Evolutionary conservation across 2,797 vertebrate genomes (phyloP).

Genomic region (Pipistrellus nathusii): DNA sequence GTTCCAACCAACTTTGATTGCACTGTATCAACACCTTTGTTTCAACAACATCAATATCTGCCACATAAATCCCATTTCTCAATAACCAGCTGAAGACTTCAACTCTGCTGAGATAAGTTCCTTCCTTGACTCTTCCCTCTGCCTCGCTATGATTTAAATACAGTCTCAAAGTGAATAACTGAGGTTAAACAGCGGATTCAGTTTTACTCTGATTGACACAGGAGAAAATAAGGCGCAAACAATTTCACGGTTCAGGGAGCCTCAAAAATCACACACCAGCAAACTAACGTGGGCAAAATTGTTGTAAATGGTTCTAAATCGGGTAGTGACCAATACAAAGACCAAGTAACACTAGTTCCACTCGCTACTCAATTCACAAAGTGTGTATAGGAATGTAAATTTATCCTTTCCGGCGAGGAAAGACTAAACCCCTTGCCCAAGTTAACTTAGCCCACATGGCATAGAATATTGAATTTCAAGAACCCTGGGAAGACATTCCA

Average conservation of each 20-base stretch:
- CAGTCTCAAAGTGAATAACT: neutral
- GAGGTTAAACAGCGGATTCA: neutral
- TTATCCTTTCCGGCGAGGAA: neutral
- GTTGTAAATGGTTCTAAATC: neutral
- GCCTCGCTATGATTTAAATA: neutral
- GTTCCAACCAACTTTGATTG: too few species aligned
- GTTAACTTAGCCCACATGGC: neutral
- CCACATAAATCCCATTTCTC: too few species aligned
- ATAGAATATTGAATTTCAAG: neutral
- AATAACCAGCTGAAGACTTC: too few species aligned
- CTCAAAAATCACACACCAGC: neutral
- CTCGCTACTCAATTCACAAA: neutral
- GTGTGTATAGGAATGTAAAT: neutral
- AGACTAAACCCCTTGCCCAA: neutral
- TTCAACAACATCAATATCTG: too few species aligned
- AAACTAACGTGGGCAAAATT: neutral
- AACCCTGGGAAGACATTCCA: neutral
- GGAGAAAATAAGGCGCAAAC: neutral
- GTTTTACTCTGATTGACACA: neutral
- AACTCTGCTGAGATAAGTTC: too few species aligned
- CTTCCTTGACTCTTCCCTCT: too few species aligned
- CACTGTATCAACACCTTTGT: too few species aligned
- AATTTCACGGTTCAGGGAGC: neutral
- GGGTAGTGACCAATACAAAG: neutral
- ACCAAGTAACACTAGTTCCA: neutral